phyloP scores from a whole-genome alignment of 1,140 invertebrate species.

The Thereuonema tuberculata region DNA sequence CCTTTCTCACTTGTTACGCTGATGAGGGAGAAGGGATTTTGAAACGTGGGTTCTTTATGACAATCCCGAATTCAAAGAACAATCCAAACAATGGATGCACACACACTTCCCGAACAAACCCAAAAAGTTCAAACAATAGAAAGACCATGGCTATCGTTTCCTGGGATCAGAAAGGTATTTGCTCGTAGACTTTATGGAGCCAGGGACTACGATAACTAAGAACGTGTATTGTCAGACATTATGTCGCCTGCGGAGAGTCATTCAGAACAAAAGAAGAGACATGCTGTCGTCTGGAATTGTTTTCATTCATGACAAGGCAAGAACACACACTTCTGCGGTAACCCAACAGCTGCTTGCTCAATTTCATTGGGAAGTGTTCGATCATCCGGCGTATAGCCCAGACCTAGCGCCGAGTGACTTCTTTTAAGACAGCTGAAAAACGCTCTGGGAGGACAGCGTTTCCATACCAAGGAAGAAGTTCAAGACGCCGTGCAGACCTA shows the following conservation, averaged over 20 bases:
- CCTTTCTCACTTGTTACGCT: neutral
- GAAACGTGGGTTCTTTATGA: neutral
- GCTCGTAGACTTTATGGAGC: neutral
- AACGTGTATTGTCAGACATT: neutral
- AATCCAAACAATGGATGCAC: neutral
- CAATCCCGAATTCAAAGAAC: neutral
- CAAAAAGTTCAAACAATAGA: neutral
- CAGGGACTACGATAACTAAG: neutral
- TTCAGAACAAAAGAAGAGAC: neutral
- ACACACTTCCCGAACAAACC: neutral
- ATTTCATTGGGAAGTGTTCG: neutral
- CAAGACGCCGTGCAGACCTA: neutral
- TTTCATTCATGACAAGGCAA: neutral
- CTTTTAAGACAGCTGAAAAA: no score
- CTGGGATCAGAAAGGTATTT: neutral
- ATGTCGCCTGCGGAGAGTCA: neutral
- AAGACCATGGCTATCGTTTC: neutral
- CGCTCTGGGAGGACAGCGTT: neutral
- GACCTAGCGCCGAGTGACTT: neutral
- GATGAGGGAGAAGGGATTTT: no score
- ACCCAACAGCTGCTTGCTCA: neutral
- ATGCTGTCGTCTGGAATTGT: neutral
- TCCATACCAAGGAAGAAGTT: neutral
- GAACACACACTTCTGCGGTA: neutral
- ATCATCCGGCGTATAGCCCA: neutral